phyloP scores from a whole-genome alignment of 2,113 vertebrate genomes.

The Oplegnathus fasciatus region DNA sequence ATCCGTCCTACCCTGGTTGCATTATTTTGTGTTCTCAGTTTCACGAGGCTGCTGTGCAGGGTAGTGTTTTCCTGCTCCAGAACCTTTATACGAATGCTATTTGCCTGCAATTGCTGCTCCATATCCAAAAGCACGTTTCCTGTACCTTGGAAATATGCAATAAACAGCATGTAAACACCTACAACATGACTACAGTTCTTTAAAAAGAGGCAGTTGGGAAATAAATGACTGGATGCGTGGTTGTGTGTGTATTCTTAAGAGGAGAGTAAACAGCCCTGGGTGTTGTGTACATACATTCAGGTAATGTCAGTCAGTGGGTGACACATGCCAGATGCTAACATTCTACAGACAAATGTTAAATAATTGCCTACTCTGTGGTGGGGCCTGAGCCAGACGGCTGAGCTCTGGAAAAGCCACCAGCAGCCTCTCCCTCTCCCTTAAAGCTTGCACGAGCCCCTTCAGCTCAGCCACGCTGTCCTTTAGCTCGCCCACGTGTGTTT shows the following conservation, averaged over 20 bases:
- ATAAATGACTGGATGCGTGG: not conserved
- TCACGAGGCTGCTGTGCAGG: constrained; percentile 84
- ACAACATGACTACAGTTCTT: not conserved
- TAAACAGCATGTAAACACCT: constrained; percentile 2
- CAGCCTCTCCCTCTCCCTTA: constrained; percentile 87
- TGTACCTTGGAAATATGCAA: constrained; percentile 81
- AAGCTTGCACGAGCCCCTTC: constrained; percentile 73
- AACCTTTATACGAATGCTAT: constrained; percentile 87
- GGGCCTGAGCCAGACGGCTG: constrained; percentile 66
- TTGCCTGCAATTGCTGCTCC: constrained; percentile 92
- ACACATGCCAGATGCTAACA: not conserved
- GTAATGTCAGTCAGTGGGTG: not conserved
- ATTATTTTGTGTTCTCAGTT: constrained; percentile 81
- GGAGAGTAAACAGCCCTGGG: not conserved
- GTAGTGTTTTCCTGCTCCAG: constrained; percentile 89
- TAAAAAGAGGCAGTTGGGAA: not conserved
- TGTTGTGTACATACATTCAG: not conserved
- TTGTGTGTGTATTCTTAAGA: not conserved
- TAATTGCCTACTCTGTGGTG: constrained; percentile 87
- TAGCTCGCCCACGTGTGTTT: constrained; percentile 76
- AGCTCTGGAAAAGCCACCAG: constrained; percentile 94
- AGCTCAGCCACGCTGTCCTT: constrained; percentile 72
- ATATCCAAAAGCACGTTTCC: constrained; percentile 89
- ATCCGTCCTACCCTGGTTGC: constrained; percentile 77
- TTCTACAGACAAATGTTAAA: not conserved